These are phyloP conservation scores for Artibeus lituratus DNA, from an alignment of 2,797 vertebrate species.

Conservation along the genomic window DNA sequence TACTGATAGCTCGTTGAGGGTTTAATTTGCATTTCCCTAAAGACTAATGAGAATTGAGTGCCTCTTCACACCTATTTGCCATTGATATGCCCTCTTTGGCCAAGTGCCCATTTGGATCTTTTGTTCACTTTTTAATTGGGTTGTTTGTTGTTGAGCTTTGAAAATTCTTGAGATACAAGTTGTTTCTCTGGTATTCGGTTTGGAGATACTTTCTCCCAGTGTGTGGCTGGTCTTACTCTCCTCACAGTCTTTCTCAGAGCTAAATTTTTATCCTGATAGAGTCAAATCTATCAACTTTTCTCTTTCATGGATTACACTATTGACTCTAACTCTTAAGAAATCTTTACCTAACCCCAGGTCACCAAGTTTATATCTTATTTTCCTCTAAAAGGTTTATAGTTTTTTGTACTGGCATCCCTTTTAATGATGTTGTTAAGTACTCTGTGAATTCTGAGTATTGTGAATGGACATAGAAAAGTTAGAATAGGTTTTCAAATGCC, in stretches of 20 bases:
- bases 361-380: neutral
- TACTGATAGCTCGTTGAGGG: neutral
- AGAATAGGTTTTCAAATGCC: neutral
- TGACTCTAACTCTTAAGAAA: neutral
- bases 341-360: neutral
- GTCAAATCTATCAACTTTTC: neutral
- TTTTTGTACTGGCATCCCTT: neutral
- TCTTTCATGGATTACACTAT: neutral
- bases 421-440: neutral
- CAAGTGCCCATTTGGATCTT: neutral
- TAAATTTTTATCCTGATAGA: neutral
- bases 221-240: neutral
- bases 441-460: neutral
- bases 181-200: neutral
- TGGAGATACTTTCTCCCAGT: neutral
- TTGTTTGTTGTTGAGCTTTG: neutral
- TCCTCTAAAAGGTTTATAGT: neutral
- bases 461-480: neutral
- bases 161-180: neutral
- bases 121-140: neutral
- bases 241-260: neutral
- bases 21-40: neutral
- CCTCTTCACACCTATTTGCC: neutral
- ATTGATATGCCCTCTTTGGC: neutral
- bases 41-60: neutral